phyloP scores from a whole-genome alignment of 2,797 vertebrate genomes.

The Lacerta bilineata region DNA sequence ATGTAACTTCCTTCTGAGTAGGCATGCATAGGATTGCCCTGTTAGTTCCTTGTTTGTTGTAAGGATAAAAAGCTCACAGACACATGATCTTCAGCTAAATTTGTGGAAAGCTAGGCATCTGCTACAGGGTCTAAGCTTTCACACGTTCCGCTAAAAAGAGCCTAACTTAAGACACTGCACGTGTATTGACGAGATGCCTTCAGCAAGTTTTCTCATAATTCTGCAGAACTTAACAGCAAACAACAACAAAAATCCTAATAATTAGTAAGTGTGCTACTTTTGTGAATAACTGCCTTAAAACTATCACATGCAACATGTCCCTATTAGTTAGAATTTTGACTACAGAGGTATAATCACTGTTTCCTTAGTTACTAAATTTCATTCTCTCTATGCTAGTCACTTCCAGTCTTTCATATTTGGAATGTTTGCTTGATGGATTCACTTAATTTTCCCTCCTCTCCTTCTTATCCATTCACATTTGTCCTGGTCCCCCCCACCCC shows the following conservation, averaged over 20 bases:
- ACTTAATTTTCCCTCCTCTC: conserved; percentile 56
- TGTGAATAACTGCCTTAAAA: not conserved
- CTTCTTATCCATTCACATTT: conserved; percentile 54
- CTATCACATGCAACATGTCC: not conserved
- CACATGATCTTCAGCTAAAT: not conserved
- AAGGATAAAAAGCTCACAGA: not conserved
- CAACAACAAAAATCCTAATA: not conserved
- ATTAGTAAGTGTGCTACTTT: not conserved
- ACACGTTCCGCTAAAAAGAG: conserved; percentile 24
- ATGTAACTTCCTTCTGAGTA: not conserved
- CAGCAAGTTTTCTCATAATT: not conserved
- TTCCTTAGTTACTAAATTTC: conserved; percentile 49
- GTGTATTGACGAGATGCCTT: not conserved
- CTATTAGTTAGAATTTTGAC: not conserved
- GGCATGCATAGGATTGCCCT: not conserved
- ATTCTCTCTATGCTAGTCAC: conserved; percentile 67
- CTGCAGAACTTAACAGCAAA: not conserved
- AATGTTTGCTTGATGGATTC: conserved; percentile 73
- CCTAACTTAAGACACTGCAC: not conserved
- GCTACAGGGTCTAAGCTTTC: accelerated
- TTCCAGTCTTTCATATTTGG: conserved; percentile 73
- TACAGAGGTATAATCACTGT: conserved; percentile 17
- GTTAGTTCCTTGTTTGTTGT: not conserved
- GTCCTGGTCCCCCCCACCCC: conserved; percentile 35
- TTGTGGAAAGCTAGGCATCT: not conserved